Base-by-base conservation (phyloP, 1,140 invertebrate species). In the Euura saliciscinereae region DNA sequence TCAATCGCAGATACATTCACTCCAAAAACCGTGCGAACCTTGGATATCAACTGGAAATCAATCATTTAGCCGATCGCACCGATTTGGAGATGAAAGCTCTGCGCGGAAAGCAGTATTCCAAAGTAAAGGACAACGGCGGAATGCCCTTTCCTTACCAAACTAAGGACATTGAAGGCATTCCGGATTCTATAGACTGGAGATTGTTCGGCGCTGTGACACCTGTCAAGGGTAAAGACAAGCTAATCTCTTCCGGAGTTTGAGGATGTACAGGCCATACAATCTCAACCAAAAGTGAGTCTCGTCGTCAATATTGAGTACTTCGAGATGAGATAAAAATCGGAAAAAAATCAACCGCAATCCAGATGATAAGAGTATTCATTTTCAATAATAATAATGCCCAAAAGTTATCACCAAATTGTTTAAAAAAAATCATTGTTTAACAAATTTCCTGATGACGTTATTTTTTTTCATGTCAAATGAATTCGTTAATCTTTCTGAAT, bases 161-260 rank as follows among this genome's bases (percentile, higher is more conserved):
- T 6, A 77, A 85, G 64, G 85, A 90, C 79, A 83, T 86, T 7
- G 78, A 83, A 3, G 80, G 84, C 65, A 73, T 96, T 45, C 96
- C 96, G 4, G 89, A 91, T 2, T 90, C 89, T 78, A 89, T 94
- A 74, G 97, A 99, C 87, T 99, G 97, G 97, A 92, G 97, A 78
- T 83, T 98, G 2, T 93, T 91, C 82, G 97, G 96, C 45, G 97
- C 97, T 77, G 97, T 99, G 1, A 98, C 96, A 2, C 97, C 97
- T 1, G 94, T 98, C 1, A 98, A 98, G 91, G 93, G 94, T 94
- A 85, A 28, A 80, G 73, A 68, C 67, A 65, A 71, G n/a, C 3
- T 68, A 28, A 28, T 28, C 28, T 28, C 28, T 28, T 28, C 10
- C 1, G 13, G 13, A 10, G 59, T 10, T n/a, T 7, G 7, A 64